These are phyloP conservation scores for Pogonophryne albipinna DNA, from an alignment of 2,797 vertebrate genomes.

Conservation along the genomic window DNA sequence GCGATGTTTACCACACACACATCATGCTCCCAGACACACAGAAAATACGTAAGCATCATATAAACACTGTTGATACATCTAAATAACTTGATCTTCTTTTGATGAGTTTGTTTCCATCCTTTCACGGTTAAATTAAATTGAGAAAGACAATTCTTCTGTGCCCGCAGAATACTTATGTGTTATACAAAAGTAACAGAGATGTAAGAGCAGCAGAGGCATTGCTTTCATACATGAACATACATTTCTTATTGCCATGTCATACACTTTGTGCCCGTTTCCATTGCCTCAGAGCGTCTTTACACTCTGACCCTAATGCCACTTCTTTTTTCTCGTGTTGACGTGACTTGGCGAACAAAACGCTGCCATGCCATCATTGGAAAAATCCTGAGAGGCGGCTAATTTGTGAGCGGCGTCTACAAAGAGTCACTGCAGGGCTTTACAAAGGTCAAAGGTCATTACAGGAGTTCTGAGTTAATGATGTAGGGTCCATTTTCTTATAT, in stretches of 20 bases:
- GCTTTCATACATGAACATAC: slow-evolving; percentile 32
- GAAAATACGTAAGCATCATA: too few relatives aligned
- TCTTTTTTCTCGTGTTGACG: slow-evolving; percentile 66
- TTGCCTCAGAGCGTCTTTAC: slow-evolving; percentile 67
- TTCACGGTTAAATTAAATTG: too few relatives aligned
- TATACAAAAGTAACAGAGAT: too few relatives aligned
- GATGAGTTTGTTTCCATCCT: too few relatives aligned
- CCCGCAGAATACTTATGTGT: too few relatives aligned
- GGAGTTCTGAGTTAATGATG: slow-evolving; percentile 2
- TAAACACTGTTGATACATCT: too few relatives aligned
- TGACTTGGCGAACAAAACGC: slow-evolving; percentile 52
- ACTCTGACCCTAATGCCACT: slow-evolving; percentile 66
- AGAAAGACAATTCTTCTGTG: too few relatives aligned
- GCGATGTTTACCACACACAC: too few relatives aligned
- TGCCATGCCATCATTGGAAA: slow-evolving; percentile 70
- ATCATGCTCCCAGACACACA: too few relatives aligned
- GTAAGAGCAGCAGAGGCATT: not conserved
- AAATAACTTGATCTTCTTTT: too few relatives aligned
- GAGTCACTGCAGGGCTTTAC: slow-evolving; percentile 2
- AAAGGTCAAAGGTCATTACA: slow-evolving; percentile 45
- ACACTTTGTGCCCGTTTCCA: slow-evolving; percentile 68
- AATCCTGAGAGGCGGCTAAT: slow-evolving; percentile 51
- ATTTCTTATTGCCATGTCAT: slow-evolving; percentile 24
- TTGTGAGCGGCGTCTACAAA: slow-evolving; percentile 23
- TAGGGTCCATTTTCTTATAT: not conserved